These are phyloP conservation scores for Pristionchus exspectatus DNA, from an alignment of 2,888 invertebrate species.

Conservation along the genomic window DNA sequence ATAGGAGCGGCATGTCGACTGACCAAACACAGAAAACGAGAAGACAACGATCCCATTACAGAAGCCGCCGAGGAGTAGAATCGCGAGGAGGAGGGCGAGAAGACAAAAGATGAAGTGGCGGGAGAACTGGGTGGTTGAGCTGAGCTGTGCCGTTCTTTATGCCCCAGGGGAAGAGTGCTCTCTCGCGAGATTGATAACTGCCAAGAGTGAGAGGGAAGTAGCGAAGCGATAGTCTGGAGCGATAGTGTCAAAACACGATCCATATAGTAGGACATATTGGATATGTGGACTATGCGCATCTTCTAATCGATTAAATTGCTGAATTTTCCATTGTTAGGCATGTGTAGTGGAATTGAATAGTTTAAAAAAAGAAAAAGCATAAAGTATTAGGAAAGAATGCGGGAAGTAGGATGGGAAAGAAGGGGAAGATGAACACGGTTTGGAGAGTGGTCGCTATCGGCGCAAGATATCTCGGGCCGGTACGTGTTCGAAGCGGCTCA, in stretches of 20 bases:
- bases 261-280: not conserved
- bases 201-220: not conserved
- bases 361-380: not conserved
- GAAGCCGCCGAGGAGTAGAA: slow-evolving; percentile 23
- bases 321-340: not conserved
- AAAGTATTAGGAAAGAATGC: not conserved
- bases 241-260: slow-evolving; percentile 41
- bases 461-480: slow-evolving; percentile 45
- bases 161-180: slow-evolving; percentile 43
- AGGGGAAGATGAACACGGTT: slow-evolving; percentile 31
- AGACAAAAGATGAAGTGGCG: slow-evolving; percentile 19
- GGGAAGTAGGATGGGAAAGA: not conserved
- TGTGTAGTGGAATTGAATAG: not conserved
- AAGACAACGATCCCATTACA: slow-evolving; percentile 45
- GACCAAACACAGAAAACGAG: slow-evolving; percentile 47
- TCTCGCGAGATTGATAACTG: slow-evolving; percentile 27
- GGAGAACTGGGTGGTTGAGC: slow-evolving; percentile 32
- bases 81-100: not conserved
- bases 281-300: not conserved
- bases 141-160: slow-evolving; percentile 35
- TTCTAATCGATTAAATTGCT: not conserved
- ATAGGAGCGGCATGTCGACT: slow-evolving; percentile 38
- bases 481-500: slow-evolving; percentile 45
- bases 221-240: not conserved
- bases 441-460: slow-evolving; percentile 38